phyloP scores from a whole-genome alignment of 1,140 invertebrate genomes.

The Ephestia elutella region DNA sequence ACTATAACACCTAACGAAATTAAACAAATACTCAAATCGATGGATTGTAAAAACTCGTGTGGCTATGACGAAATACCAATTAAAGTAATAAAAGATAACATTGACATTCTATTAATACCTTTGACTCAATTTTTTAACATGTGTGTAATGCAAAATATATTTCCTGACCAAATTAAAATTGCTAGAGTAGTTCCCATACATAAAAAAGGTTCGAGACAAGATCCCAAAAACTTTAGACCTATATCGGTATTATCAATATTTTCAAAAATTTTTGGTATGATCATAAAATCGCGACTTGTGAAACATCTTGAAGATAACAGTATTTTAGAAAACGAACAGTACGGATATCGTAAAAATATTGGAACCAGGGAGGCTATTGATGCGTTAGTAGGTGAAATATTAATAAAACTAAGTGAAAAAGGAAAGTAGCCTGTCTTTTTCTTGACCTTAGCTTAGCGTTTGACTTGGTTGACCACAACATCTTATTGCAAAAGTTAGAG shows the following conservation, averaged over 20 bases:
- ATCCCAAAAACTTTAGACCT: conserved; percentile 15
- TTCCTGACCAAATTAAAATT: conserved; percentile 18
- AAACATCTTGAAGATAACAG: conserved; percentile 4
- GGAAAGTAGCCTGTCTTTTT: too few species aligned
- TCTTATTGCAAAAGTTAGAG: too few species aligned
- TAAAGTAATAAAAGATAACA: too few species aligned
- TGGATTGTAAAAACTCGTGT: too few species aligned
- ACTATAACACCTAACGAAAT: too few species aligned
- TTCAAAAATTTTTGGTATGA: conserved; percentile 18
- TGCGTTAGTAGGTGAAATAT: conserved; percentile 9
- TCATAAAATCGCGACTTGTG: conserved; percentile 11
- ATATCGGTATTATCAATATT: conserved; percentile 14
- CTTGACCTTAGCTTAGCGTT: too few species aligned
- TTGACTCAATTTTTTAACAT: too few species aligned
- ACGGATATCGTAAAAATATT: conserved; percentile 13
- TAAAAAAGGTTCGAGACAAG: conserved; percentile 12
- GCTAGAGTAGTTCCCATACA: conserved; percentile 15
- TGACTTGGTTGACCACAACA: too few species aligned
- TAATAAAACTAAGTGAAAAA: too few species aligned
- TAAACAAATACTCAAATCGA: too few species aligned
- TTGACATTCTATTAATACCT: too few species aligned
- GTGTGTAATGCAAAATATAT: not conserved
- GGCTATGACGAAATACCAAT: too few species aligned
- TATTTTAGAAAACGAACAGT: conserved; percentile 14
- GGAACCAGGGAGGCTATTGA: conserved; percentile 12